These are phyloP conservation scores for Oxystoma pomonae DNA, from an alignment of 2,888 invertebrate species.

Conservation along the genomic window DNA sequence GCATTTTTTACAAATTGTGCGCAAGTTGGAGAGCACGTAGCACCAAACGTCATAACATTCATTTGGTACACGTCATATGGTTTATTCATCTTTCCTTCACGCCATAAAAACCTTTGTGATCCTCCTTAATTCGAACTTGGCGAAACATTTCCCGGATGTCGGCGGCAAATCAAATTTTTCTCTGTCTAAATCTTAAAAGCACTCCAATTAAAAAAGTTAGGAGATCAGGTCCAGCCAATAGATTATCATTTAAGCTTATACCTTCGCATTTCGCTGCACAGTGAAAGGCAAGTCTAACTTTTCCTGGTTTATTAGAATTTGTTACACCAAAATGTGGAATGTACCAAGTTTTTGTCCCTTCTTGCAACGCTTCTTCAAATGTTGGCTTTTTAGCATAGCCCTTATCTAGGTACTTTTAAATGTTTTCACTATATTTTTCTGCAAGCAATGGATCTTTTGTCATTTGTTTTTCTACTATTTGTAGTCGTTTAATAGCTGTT, in stretches of 20 bases:
- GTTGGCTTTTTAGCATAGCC: background rate
- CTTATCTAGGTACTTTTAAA: background rate
- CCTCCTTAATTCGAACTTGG: slow-evolving; percentile 22
- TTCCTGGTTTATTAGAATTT: background rate
- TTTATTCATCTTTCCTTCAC: slow-evolving; percentile 9
- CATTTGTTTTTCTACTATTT: too few species aligned
- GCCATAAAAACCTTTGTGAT: slow-evolving; percentile 18
- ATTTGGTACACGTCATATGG: slow-evolving; percentile 23
- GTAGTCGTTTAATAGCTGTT: too few species aligned
- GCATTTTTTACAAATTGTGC: slow-evolving; percentile 26
- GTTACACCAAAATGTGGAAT: background rate
- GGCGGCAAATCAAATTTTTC: background rate
- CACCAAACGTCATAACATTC: slow-evolving; percentile 30
- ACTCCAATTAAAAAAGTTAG: background rate
- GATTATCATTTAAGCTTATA: slow-evolving; percentile 3
- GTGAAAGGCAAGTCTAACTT: background rate
- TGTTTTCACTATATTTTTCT: too few species aligned
- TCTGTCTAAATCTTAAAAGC: background rate
- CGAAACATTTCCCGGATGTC: slow-evolving; percentile 4
- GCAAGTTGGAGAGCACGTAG: slow-evolving; percentile 11
- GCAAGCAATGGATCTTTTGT: too few species aligned
- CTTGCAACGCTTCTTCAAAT: background rate
- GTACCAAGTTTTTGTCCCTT: background rate
- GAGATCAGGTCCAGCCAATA: slow-evolving; percentile 1
- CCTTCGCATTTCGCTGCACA: background rate